A percentile compares a stretch with the other conserved stretches of the same genome.
Evolutionary conservation across 30 jellyfish, hydroid and myxozoan species (phyloP).

Genomic region (Aurelia coerulea): DNA sequence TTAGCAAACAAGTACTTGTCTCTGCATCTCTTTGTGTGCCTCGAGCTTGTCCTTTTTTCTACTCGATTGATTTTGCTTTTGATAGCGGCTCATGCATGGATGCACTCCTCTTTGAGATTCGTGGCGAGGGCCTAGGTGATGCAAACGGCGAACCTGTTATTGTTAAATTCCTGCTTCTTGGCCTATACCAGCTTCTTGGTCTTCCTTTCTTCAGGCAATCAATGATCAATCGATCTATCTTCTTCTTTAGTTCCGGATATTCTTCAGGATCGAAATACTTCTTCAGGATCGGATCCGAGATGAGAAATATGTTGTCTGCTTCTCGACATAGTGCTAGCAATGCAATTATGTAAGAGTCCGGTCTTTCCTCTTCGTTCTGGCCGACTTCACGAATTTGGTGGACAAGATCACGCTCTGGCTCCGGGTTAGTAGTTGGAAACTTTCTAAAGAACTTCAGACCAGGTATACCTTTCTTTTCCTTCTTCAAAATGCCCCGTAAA

Average conservation of each 20-base stretch:
- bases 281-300: constrained; percentile 93
- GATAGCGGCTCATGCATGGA: constrained; percentile 48
- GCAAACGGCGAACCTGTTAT: constrained; percentile 47
- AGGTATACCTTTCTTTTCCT: constrained; percentile 88
- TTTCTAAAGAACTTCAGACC: constrained; percentile 86
- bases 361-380: constrained; percentile 38
- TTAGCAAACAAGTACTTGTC: too few relatives aligned
- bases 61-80: constrained; percentile 12
- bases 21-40: too few relatives aligned
- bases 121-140: constrained; percentile 66
- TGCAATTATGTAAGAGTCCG: constrained; percentile 90
- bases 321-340: constrained; percentile 88
- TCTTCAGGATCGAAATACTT: constrained; percentile 81
- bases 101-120: constrained; percentile 31
- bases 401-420: constrained; percentile 91
- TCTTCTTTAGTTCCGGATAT: constrained; percentile 78
- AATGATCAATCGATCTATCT: constrained; percentile 66
- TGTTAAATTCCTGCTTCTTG: constrained; percentile 61
- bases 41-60: neutral
- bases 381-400: constrained; percentile 81
- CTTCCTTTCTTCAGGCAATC: constrained; percentile 48
- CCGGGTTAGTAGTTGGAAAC: constrained; percentile 96
- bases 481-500: constrained; percentile 85
- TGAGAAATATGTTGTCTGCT: constrained; percentile 92
- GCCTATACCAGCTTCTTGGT: constrained; percentile 79